These are phyloP conservation scores for Drosophila borborema DNA, from an alignment of 2,888 invertebrate species.

Conservation along the genomic window DNA sequence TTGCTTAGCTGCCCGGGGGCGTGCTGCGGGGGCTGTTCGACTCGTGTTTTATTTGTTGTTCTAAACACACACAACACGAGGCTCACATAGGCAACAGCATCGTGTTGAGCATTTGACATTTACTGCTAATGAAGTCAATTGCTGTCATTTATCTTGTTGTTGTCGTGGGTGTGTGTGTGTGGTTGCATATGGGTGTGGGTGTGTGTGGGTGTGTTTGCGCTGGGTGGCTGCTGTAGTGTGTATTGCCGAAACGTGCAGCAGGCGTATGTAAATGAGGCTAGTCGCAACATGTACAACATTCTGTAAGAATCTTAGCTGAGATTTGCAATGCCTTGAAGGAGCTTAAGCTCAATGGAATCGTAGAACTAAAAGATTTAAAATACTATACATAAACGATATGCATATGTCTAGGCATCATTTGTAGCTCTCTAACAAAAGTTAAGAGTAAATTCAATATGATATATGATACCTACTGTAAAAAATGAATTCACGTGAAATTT, in stretches of 20 bases:
- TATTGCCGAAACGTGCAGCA: slow-evolving; percentile 6
- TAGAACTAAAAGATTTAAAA: background rate
- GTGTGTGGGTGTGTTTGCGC: background rate
- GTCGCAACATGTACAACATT: slow-evolving; percentile 40
- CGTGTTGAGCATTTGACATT: slow-evolving; percentile 68
- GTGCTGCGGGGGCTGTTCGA: slow-evolving; percentile 3
- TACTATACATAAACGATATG: too few species aligned
- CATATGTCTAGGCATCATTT: too few species aligned
- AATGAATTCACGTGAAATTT: too few species aligned
- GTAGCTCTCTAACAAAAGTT: too few species aligned
- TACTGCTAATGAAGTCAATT: slow-evolving; percentile 84
- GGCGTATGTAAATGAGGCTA: slow-evolving; percentile 25
- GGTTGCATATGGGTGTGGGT: background rate
- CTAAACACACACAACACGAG: slow-evolving; percentile 65
- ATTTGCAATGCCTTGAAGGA: slow-evolving; percentile 8
- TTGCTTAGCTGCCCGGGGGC: slow-evolving; percentile 4
- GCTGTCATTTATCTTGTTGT: slow-evolving; percentile 81
- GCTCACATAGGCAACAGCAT: slow-evolving; percentile 32
- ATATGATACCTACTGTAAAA: too few species aligned
- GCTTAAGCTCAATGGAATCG: background rate
- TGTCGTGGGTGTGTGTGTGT: slow-evolving; percentile 21
- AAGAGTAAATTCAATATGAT: too few species aligned
- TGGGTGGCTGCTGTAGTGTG: slow-evolving; percentile 7
- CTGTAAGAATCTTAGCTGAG: slow-evolving; percentile 19
- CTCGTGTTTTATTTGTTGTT: slow-evolving; percentile 58